phyloP scores from a whole-genome alignment of 1,140 invertebrate species.

The Hestina assimilis region DNA sequence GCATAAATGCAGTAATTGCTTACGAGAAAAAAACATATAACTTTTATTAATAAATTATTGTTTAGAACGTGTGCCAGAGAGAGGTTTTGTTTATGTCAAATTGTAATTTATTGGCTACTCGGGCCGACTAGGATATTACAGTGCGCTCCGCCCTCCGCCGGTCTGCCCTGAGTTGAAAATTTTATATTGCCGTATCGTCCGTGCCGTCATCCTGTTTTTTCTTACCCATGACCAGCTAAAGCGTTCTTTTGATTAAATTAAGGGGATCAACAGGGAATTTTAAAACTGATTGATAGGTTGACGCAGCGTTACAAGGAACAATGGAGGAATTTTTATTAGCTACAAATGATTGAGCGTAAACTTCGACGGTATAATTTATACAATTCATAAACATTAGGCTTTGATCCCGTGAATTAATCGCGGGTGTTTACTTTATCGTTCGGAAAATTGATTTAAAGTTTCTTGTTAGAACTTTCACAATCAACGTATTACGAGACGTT shows the following conservation, averaged over 20 bases:
- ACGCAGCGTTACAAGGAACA: slow-evolving; percentile 66
- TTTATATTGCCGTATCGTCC: slow-evolving; percentile 66
- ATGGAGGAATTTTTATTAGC: slow-evolving; percentile 65
- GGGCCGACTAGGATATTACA: slow-evolving; percentile 68
- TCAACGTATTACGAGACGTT: background rate
- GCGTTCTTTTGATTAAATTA: slow-evolving; percentile 77
- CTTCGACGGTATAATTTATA: slow-evolving; percentile 56
- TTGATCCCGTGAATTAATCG: slow-evolving; percentile 23
- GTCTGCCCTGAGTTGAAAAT: slow-evolving; percentile 54
- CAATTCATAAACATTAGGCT: slow-evolving; percentile 54
- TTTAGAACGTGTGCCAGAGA: slow-evolving; percentile 48
- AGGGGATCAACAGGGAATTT: slow-evolving; percentile 73
- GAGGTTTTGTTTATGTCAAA: slow-evolving; percentile 72
- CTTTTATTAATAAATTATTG: slow-evolving; percentile 60
- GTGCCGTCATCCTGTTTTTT: slow-evolving; percentile 72
- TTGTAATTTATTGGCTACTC: slow-evolving; percentile 74
- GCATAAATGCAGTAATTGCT: no score
- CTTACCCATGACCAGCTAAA: slow-evolving; percentile 67
- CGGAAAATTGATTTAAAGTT: slow-evolving; percentile 1
- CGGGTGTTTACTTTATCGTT: background rate
- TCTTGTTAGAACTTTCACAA: no score
- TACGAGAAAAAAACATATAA: no score
- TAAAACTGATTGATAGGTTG: slow-evolving; percentile 74
- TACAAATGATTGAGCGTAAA: slow-evolving; percentile 65
- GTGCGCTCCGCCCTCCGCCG: slow-evolving; percentile 36